Conservation (phyloP, 2,113 vertebrate species). For the Lipophrys pholis region DNA sequence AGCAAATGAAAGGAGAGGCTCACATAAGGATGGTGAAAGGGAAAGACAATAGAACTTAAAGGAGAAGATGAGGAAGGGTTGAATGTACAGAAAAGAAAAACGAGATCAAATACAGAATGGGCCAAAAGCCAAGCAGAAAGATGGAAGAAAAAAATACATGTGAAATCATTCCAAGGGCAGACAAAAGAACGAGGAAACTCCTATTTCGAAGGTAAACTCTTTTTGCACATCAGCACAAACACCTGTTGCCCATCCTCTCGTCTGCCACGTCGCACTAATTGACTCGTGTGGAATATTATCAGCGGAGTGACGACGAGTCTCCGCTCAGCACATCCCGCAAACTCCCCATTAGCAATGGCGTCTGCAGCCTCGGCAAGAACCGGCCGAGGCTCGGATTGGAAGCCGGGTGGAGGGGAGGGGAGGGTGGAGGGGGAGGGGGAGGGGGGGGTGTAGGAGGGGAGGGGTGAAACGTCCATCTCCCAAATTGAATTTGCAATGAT, state of each 20-base stretch:
- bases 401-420: slow-evolving; percentile 14
- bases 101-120: too few relatives aligned
- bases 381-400: slow-evolving; percentile 46
- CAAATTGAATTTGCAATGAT: slow-evolving; percentile 76
- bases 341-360: slow-evolving; percentile 50
- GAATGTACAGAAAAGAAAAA: too few relatives aligned
- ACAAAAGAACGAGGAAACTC: too few relatives aligned
- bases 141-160: too few relatives aligned
- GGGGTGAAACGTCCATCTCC: slow-evolving; percentile 38
- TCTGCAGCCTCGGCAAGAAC: slow-evolving; percentile 43
- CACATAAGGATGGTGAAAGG: background rate
- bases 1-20: background rate
- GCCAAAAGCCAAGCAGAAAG: too few relatives aligned
- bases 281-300: slow-evolving; percentile 48
- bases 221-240: slow-evolving; percentile 39
- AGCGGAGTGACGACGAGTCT: slow-evolving; percentile 21
- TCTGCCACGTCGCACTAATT: slow-evolving; percentile 52
- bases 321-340: slow-evolving; percentile 28
- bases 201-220: background rate
- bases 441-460: slow-evolving; percentile 1
- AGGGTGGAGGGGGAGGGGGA: background rate
- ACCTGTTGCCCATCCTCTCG: slow-evolving; percentile 51
- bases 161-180: too few relatives aligned
- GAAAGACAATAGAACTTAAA: too few relatives aligned
- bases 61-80: too few relatives aligned